Conservation (phyloP, 2,113 vertebrate species). For the Myanophis thanlyinensis region DNA sequence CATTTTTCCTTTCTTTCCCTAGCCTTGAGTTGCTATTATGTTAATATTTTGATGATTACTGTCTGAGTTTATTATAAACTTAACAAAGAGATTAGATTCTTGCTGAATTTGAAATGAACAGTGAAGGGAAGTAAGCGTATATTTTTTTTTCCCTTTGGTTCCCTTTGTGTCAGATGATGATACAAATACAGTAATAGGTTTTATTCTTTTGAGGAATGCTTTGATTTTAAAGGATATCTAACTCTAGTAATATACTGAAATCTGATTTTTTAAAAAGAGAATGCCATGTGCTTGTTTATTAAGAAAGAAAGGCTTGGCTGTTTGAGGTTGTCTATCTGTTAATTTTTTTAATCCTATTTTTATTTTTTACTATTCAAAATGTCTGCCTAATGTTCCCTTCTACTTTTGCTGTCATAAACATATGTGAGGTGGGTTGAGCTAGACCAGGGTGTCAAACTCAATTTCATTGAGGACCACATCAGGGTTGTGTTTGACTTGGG, state of each 20-base stretch:
- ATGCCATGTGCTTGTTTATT: not conserved
- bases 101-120: not conserved
- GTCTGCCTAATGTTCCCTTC: not conserved
- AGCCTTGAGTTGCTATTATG: not conserved
- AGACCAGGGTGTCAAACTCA: too few species aligned
- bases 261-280: not conserved
- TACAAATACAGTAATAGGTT: not conserved
- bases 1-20: not conserved
- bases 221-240: not conserved
- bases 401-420: not conserved
- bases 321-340: not conserved
- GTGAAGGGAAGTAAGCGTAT: not conserved
- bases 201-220: accelerated
- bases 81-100: not conserved
- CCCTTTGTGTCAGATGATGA: conserved; percentile 32
- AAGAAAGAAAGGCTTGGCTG: not conserved
- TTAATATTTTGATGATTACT: not conserved
- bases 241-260: not conserved
- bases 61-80: not conserved
- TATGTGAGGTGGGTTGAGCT: not conserved
- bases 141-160: not conserved
- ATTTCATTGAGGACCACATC: too few species aligned
- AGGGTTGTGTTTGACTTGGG: too few species aligned
- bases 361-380: not conserved
- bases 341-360: not conserved